Conservation (phyloP, 2,113 vertebrate species). For the Amazona guildingii region DNA sequence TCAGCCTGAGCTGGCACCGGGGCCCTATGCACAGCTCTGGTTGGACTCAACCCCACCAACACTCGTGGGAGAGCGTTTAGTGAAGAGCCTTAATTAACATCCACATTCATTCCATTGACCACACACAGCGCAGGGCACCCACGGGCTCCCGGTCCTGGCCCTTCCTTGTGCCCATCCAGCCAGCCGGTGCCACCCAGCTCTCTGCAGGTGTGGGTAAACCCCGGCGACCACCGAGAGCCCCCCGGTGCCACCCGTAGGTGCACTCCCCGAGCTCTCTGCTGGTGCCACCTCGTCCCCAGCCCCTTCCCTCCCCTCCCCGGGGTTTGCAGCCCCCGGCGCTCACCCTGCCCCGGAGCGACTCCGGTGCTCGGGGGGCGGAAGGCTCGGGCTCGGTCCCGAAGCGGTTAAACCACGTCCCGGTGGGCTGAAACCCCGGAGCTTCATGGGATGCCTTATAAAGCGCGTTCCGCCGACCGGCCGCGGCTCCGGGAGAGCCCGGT, state of each 20-base stretch:
- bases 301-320: neutral
- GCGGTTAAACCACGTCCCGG: slow-evolving; percentile 46
- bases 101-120: rapidly evolving
- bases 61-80: rapidly evolving
- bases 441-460: slow-evolving; percentile 66
- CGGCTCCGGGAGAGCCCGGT: slow-evolving; percentile 15
- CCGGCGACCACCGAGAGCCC: neutral
- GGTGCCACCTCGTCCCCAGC: neutral
- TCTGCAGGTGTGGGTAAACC: neutral
- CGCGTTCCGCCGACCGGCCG: neutral
- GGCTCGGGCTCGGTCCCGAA: neutral
- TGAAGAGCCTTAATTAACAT: neutral
- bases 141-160: rapidly evolving
- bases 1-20: neutral
- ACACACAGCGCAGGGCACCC: rapidly evolving
- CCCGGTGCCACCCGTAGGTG: neutral
- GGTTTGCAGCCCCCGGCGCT: neutral
- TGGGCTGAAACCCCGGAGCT: slow-evolving; percentile 38
- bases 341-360: neutral
- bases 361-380: neutral
- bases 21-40: neutral
- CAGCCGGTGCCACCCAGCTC: rapidly evolving
- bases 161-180: no score
- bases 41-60: neutral
- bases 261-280: neutral